Evolutionary conservation across 2,888 invertebrate genomes (phyloP).

Genomic region (Xestia c-nigrum): DNA sequence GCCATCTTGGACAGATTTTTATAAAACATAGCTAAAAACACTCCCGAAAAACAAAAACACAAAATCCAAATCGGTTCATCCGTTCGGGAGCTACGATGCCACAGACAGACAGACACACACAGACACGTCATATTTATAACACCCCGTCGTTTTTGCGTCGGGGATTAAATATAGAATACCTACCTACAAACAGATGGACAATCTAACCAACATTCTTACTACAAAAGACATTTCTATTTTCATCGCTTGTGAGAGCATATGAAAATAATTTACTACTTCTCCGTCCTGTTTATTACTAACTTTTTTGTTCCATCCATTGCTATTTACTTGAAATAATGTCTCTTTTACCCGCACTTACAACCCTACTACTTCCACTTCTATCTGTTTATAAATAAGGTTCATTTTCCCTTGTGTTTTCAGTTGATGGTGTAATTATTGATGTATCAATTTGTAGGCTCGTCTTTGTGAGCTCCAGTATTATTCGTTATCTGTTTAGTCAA

Average conservation of each 20-base stretch:
- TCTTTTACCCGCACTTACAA: constrained; percentile 4
- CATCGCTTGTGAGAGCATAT: constrained; percentile 41
- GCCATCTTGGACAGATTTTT: no score
- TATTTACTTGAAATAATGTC: constrained; percentile 55
- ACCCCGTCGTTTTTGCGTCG: no score
- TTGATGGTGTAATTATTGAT: constrained; percentile 62
- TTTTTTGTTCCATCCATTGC: constrained; percentile 46
- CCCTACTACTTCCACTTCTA: neutral
- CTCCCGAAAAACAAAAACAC: no score
- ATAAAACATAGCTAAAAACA: no score
- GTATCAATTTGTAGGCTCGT: constrained; percentile 57
- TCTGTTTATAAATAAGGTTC: accelerated
- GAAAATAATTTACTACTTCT: constrained; percentile 62
- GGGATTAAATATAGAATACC: neutral
- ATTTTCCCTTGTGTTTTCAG: constrained; percentile 3
- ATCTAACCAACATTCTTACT: neutral
- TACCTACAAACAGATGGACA: constrained; percentile 25
- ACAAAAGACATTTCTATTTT: constrained; percentile 44
- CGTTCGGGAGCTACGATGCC: no score
- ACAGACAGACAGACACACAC: no score
- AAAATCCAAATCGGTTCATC: no score
- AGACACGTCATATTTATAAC: no score
- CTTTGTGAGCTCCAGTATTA: constrained; percentile 23
- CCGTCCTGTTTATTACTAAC: constrained; percentile 61
- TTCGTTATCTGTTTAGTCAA: constrained; percentile 51